Evolutionary conservation across 2,113 vertebrate species (phyloP), one percentile per base, ranked within the genome.

Genomic region (Serilophus lunatus): DNA sequence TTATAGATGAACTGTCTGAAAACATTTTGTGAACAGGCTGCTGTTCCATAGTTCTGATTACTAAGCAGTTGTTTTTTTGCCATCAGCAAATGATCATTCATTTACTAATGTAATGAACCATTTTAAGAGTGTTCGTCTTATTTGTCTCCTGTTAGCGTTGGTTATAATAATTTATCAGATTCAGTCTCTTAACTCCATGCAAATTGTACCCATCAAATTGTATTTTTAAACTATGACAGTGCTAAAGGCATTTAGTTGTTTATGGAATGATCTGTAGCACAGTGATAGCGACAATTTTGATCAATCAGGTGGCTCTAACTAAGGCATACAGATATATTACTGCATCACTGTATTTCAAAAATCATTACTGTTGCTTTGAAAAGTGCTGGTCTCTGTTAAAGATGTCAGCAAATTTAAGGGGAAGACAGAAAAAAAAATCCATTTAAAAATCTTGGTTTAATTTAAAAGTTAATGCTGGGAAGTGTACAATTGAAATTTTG

Each of bases 171-270:
- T 79, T 71, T 80, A 28, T 79, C 57, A 93, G 80, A 88, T 66
- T 96, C 70, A 64, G 69, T 80, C 79, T 84, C n/a, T 36, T 82
- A 96, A 97, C 66, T 85, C 69, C 47, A 65, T 7, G 18, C 19
- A 77, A 77, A 88, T 81, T 69, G 42, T 82, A 92, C 71, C 74
- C 79, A 69, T 94, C 61, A 92, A 89, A 97, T 96, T 78, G 59
- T 65, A 8, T 82, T 95, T 95, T 95, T 88, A 71, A 93, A 86
- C 53, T 82, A 22, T 70, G 86, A 51, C 45, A 65, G 69, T 96
- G 69, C 50, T 66, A 53, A 91, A 80, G 93, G 64, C 56, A 76
- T 66, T 82, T 93, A 89, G 93, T 88, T 56, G 78, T 61, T 75
- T 81, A 42, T 64, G 35, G 50, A 63, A 51, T 78, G 18, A 61